Evolutionary conservation across 2,113 vertebrate species (phyloP).

Genomic region (Perca schrenkii): DNA sequence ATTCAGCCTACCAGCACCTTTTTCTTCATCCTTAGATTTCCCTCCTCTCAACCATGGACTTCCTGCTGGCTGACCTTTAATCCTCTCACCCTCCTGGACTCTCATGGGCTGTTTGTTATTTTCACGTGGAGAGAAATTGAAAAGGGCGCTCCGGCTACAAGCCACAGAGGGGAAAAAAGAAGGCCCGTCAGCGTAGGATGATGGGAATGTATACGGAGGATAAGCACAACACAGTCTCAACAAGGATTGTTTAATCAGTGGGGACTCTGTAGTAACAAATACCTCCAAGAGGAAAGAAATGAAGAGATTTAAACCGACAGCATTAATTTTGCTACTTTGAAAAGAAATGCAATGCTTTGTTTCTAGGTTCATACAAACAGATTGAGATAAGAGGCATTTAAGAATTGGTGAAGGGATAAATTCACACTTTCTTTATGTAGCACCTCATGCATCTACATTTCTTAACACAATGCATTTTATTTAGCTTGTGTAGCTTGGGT

Average conservation of each 20-base stretch:
- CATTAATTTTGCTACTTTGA: conserved; percentile 22
- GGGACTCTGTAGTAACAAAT: conserved; percentile 38
- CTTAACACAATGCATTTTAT: conserved; percentile 17
- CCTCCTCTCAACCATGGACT: conserved; percentile 45
- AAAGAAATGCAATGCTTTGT: conserved; percentile 26
- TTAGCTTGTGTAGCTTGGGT: conserved; percentile 20
- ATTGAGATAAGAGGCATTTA: conserved; percentile 33
- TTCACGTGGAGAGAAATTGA: conserved; percentile 46
- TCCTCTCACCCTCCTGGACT: conserved; percentile 38
- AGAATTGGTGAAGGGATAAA: conserved; percentile 56
- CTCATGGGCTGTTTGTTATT: conserved; percentile 48
- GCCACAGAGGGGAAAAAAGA: conserved; percentile 39
- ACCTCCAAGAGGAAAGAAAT: conserved; percentile 56
- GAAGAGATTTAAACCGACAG: conserved; percentile 41
- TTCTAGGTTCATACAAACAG: conserved; percentile 42
- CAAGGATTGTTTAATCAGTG: conserved; percentile 11
- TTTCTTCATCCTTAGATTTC: conserved; percentile 47
- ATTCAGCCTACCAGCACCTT: conserved; percentile 79
- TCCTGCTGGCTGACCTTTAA: conserved; percentile 52
- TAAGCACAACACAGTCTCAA: conserved; percentile 63
- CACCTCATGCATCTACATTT: conserved; percentile 43
- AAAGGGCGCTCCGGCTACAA: conserved; percentile 13
- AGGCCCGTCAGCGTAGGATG: conserved; percentile 21
- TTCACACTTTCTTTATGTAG: conserved; percentile 41
- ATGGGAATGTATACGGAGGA: conserved; percentile 34